phyloP scores from a whole-genome alignment of 2,113 vertebrate species.

The Nyctereutes procyonoides region DNA sequence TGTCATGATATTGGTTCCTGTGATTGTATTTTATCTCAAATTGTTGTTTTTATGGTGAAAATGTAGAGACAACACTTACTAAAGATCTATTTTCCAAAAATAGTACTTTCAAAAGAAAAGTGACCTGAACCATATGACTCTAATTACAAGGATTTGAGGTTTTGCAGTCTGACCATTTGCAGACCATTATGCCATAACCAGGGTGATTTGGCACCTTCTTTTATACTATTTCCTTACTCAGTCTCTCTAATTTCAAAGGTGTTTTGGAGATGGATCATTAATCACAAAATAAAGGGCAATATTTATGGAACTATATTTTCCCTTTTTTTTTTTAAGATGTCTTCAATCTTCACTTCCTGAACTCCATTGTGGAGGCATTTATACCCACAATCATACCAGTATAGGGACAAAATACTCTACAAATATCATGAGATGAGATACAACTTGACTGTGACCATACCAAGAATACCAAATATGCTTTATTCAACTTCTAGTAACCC shows the following conservation, averaged over 20 bases:
- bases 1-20: background rate
- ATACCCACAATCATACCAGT: background rate
- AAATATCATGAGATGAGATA: background rate
- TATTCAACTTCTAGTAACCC: background rate
- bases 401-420: background rate
- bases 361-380: background rate
- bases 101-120: background rate
- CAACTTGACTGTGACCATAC: background rate
- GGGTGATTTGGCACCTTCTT: background rate
- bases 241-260: background rate
- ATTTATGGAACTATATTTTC: background rate
- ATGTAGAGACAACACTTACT: background rate
- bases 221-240: background rate
- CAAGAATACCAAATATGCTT: background rate
- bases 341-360: background rate
- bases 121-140: background rate
- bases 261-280: background rate
- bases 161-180: background rate
- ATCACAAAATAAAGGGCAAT: background rate
- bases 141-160: background rate
- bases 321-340: background rate
- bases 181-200: background rate
- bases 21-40: background rate
- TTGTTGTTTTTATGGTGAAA: constrained; percentile 41
- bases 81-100: constrained; percentile 14